These are phyloP conservation scores for Epinephelus cyanopodus DNA, from an alignment of 2,113 vertebrate genomes.

Conservation along the genomic window DNA sequence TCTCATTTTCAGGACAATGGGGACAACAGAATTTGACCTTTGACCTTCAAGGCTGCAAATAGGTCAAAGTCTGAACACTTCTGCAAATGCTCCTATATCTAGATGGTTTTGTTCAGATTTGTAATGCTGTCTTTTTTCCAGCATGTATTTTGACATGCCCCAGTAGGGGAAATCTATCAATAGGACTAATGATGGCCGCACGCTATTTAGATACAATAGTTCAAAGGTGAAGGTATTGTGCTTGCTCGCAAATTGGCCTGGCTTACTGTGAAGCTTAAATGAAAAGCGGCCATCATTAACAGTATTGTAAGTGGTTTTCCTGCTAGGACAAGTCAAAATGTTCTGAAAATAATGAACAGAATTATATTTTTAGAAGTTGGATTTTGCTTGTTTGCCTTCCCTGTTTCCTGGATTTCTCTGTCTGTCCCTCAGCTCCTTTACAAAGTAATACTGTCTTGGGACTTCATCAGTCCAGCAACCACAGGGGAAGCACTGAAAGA, in stretches of 20 bases:
- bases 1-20: too few species aligned
- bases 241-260: neutral
- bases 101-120: too few species aligned
- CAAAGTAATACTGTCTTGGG: neutral
- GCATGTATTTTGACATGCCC: neutral
- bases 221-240: neutral
- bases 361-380: neutral
- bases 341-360: neutral
- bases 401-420: neutral
- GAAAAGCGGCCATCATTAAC: too few species aligned
- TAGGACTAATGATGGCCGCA: neutral
- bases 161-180: neutral
- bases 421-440: neutral
- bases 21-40: too few species aligned
- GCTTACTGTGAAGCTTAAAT: neutral
- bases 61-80: too few species aligned
- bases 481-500: neutral
- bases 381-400: neutral
- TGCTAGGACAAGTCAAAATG: neutral
- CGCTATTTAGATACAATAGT: neutral
- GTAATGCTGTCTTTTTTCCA: too few species aligned
- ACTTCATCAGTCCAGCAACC: conserved; percentile 12
- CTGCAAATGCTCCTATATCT: too few species aligned
- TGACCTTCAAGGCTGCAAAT: too few species aligned
- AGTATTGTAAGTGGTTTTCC: neutral